Percentiles rank a stretch among this genome's conserved stretches.
Conservation (phyloP, 2,888 invertebrate genomes). For the Phalangium opilio region DNA sequence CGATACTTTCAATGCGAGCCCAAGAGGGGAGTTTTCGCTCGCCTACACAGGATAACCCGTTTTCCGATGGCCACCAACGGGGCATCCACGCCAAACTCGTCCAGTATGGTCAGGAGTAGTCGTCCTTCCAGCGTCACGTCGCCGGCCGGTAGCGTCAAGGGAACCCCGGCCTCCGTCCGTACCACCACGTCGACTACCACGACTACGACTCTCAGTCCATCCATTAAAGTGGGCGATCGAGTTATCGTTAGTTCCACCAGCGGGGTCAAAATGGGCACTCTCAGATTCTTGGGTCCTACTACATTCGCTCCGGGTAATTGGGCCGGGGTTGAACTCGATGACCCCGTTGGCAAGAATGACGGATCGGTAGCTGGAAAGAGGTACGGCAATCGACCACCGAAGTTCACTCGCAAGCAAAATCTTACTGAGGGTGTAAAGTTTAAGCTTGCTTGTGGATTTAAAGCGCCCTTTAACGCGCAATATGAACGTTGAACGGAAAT, state of each 20-base stretch:
- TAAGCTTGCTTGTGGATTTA: neutral
- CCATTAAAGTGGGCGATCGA: slow-evolving; percentile 66
- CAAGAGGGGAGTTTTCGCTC: slow-evolving; percentile 83
- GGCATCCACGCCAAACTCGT: neutral
- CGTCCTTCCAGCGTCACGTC: slow-evolving; percentile 2
- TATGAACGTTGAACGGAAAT: too few species aligned
- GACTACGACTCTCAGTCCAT: slow-evolving; percentile 7
- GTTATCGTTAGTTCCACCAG: slow-evolving; percentile 70
- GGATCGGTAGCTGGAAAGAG: slow-evolving; percentile 82
- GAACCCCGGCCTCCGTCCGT: slow-evolving; percentile 10
- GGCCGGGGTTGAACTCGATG: slow-evolving; percentile 91
- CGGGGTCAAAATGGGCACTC: slow-evolving; percentile 63
- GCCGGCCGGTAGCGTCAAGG: slow-evolving; percentile 5
- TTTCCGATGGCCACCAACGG: slow-evolving; percentile 20
- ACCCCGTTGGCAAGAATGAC: slow-evolving; percentile 87
- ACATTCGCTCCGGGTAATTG: slow-evolving; percentile 86
- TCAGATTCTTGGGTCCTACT: slow-evolving; percentile 70
- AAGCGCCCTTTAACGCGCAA: neutral
- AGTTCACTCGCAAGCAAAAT: too few species aligned
- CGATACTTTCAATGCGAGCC: slow-evolving; percentile 88
- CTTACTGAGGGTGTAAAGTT: neutral
- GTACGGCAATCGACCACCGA: slow-evolving; percentile 38
- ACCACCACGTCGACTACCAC: slow-evolving; percentile 17
- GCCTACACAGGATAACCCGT: slow-evolving; percentile 51
- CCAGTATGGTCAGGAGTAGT: neutral